Base-by-base conservation (phyloP, 2,113 vertebrate genomes). In the Amphilophus citrinellus region DNA sequence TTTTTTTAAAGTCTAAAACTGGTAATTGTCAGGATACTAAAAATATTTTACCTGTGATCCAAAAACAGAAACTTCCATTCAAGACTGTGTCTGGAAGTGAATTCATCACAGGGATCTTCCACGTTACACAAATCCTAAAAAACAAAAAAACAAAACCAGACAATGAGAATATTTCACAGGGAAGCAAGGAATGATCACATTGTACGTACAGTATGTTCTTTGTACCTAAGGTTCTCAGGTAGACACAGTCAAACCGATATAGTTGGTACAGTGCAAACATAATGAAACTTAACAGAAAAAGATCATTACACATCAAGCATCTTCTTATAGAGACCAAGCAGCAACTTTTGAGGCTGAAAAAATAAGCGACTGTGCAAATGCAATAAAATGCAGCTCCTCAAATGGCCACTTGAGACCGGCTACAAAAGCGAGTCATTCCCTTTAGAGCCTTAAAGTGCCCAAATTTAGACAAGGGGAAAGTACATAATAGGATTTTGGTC, bases 21-120 rank as follows among this genome's bases (percentile, higher is more conserved):
- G 7, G 35, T 71, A 5, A 78, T 30, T 62, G 73, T 47, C 0
- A 13, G 10, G 20, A 80, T 15, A 47, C 63, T 61, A 13, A 1
- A 14, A 30, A 22, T 71, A 18, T 57, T 71, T 96, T 92, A 99
- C 98, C 98, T 98, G 89, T 95, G 93, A 80, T 97, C 96, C 85
- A 96, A 92, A 91, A 97, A 97, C 50, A 97, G 87, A 87, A 96
- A 96, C 91, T 98, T 97, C 95, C 97, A 97, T 84, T 98, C 96
- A 58, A 97, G 94, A 85, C 97, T 97, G 95, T 97, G 95, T 87
- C 96, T 94, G 0, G 96, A 96, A 24, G 96, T 94, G 89, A 96
- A 96, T 91, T 98, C 96, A 95, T 97, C 96, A 84, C 92, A 95
- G 0, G 95, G 91, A 85, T 96, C 95, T 61, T 97, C 96, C 76